Evolutionary conservation across 2,888 invertebrate species (phyloP), one percentile per base, ranked within the genome.

Genomic region (Nomada ferruginata): DNA sequence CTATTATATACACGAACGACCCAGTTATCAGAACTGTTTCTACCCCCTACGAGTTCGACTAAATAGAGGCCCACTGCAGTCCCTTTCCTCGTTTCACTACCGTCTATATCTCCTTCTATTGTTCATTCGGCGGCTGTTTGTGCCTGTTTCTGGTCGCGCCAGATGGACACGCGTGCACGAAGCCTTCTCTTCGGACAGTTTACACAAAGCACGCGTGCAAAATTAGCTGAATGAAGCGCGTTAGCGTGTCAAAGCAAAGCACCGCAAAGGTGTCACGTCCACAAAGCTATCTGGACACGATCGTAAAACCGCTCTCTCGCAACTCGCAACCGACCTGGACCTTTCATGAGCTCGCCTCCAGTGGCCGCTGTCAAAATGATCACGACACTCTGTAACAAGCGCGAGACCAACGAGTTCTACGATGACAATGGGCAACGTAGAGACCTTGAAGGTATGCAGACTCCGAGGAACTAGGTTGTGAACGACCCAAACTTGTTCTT

Each of bases 201-300:
- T 74, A 50, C 71, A 81, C 77, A 83, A 81, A 71, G 77, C 80
- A 36, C 29, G 69, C 20, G 29, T 57, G 66, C 69, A 57, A 60
- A 68, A 69, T 75, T 76, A 71, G 75, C 61, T 82, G 83, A 83
- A 82, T 82, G 82, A 83, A 82, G 60, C 74, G 74, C 82, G 82
- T 77, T 63, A 81, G 47, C 60, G 76, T 81, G 81, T 77, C 83
- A 81, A 76, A 73, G 70, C 63, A 66, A 57, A 68, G 63, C 81
- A 70, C 65, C 74, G 50, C 77, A 77, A 81, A 81, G 74, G 81
- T 81, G 81, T 81, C 83, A 61, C 81, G 57, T 29, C 26, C 36
- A 69, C 74, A 76, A 77, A 74, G 74, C 55, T 71, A 81, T 74
- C 76, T 57, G n/a, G 59, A 68, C 57, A 70, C 42, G 81, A 81